A percentile compares a stretch with the other conserved stretches of the same genome.
These are phyloP conservation scores for Esperia sulphurella DNA, from an alignment of 2,888 invertebrate species.

Conservation along the genomic window DNA sequence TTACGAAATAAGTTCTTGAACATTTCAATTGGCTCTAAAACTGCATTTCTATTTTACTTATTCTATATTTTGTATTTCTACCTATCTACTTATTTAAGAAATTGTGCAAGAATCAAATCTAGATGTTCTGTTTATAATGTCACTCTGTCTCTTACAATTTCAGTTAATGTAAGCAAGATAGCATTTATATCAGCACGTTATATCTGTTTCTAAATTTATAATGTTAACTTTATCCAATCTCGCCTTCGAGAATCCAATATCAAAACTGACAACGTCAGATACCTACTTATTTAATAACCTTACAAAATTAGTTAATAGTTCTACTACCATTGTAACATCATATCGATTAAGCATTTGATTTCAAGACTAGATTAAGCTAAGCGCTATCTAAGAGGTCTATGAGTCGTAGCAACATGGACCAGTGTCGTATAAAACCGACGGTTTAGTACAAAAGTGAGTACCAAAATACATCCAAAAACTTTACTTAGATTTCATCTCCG, in stretches of 20 bases:
- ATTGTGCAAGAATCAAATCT: constrained; percentile 64
- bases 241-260: constrained; percentile 25
- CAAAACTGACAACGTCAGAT: constrained; percentile 46
- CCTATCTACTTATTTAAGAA: constrained; percentile 67
- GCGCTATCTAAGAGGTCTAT: constrained; percentile 47
- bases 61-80: constrained; percentile 54
- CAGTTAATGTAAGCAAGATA: constrained; percentile 12
- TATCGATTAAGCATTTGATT: constrained; percentile 48
- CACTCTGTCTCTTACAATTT: constrained; percentile 5
- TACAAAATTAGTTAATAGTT: constrained; percentile 57
- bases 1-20: too few relatives aligned
- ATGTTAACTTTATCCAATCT: background rate
- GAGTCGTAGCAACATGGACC: constrained; percentile 66
- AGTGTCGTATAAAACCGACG: constrained; percentile 54
- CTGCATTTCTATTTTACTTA: constrained; percentile 27
- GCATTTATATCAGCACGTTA: constrained; percentile 5
- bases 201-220: constrained; percentile 2
- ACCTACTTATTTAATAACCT: constrained; percentile 44
- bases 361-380: constrained; percentile 61
- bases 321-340: constrained; percentile 30
- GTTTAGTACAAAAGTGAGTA: constrained; percentile 69
- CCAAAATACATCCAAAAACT: constrained; percentile 68
- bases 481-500: constrained; percentile 13
- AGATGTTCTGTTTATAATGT: constrained; percentile 13
- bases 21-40: constrained; percentile 25